Percentiles rank a stretch among this genome's conserved stretches.
Evolutionary conservation across 2,888 invertebrate species (phyloP).

Genomic region (Erebia ligea): DNA sequence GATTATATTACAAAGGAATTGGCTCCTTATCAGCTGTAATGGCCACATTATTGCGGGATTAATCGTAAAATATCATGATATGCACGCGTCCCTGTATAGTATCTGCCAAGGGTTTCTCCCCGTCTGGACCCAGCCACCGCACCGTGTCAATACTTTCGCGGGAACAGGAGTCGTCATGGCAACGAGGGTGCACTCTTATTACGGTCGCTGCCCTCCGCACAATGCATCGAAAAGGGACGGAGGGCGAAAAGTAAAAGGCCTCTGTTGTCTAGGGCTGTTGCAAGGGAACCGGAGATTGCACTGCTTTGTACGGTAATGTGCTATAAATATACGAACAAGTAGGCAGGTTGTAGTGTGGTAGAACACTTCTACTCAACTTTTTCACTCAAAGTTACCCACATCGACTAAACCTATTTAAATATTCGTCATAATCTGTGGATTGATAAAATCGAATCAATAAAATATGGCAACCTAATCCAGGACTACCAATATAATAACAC

Average conservation of each 20-base stretch:
- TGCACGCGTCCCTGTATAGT: conserved; percentile 51
- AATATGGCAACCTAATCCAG: too few relatives aligned
- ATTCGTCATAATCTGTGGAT: too few relatives aligned
- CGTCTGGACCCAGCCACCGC: conserved; percentile 61
- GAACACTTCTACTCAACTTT: too few relatives aligned
- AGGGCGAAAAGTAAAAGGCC: conserved; percentile 62
- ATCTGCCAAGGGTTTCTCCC: conserved; percentile 48
- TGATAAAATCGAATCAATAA: too few relatives aligned
- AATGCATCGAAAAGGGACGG: conserved; percentile 66
- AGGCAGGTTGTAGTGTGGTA: background rate
- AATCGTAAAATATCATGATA: conserved; percentile 68
- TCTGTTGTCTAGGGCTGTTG: conserved; percentile 65
- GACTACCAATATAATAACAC: too few relatives aligned
- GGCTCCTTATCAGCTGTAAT: conserved; percentile 70
- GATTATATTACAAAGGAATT: conserved; percentile 54
- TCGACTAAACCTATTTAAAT: too few relatives aligned
- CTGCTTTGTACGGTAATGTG: conserved; percentile 42
- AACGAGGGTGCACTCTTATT: conserved; percentile 69
- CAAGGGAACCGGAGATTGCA: conserved; percentile 55
- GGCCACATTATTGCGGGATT: conserved; percentile 63
- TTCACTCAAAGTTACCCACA: too few relatives aligned
- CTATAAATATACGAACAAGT: conserved; percentile 36
- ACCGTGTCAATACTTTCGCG: conserved; percentile 73
- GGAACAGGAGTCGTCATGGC: conserved; percentile 75
- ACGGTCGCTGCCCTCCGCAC: conserved; percentile 70